Conservation (phyloP, 2,888 invertebrate species). For the Lasioglossum leucozonium region DNA sequence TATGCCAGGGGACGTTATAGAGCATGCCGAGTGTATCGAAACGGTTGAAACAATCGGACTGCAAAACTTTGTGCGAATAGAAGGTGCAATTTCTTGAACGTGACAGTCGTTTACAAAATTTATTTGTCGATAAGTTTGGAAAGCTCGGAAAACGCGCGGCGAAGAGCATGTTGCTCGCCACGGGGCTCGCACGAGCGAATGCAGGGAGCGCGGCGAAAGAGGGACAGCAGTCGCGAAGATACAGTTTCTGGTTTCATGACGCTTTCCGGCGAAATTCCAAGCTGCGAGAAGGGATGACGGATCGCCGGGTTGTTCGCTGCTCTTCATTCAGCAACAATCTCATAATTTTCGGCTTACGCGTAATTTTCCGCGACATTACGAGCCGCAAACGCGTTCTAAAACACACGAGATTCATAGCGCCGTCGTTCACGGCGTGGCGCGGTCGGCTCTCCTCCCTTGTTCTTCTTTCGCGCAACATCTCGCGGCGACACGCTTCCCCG, state of each 20-base stretch:
- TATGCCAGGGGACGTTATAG: background rate
- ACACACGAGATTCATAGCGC: conserved; percentile 52
- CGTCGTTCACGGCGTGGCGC: conserved; percentile 17
- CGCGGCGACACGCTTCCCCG: conserved; percentile 38
- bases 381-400: conserved; percentile 38
- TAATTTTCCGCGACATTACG: conserved; percentile 63
- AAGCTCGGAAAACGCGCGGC: too few relatives aligned
- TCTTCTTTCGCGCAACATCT: conserved; percentile 10
- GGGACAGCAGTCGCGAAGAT: background rate
- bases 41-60: too few relatives aligned
- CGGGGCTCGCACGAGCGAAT: background rate
- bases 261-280: conserved; percentile 16
- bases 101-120: too few relatives aligned
- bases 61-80: too few relatives aligned
- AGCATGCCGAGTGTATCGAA: too few relatives aligned
- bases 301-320: conserved; percentile 53
- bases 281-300: conserved; percentile 43
- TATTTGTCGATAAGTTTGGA: too few relatives aligned
- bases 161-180: background rate
- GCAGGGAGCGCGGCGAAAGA: background rate
- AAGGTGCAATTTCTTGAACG: too few relatives aligned
- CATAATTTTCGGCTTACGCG: conserved; percentile 53
- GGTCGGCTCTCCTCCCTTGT: background rate
- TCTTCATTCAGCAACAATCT: conserved; percentile 51
- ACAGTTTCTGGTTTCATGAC: conserved; percentile 2